These are phyloP conservation scores for Pterocles orientalis DNA, from an alignment of 2,113 vertebrate genomes.

Conservation along the genomic window DNA sequence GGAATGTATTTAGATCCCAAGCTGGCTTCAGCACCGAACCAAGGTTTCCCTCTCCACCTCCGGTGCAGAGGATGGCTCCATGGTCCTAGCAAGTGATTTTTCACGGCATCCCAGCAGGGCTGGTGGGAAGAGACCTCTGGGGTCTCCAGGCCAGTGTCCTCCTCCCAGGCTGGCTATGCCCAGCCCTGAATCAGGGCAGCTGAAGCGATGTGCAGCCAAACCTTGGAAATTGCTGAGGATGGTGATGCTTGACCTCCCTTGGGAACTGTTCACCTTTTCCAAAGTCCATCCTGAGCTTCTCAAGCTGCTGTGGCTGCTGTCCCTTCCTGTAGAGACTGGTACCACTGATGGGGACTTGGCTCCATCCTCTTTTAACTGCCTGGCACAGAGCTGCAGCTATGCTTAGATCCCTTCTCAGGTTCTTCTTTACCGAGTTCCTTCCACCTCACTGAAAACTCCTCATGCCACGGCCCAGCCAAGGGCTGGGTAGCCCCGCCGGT, in stretches of 20 bases:
- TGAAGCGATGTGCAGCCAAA: neutral
- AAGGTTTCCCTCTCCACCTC: neutral
- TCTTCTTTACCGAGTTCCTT: neutral
- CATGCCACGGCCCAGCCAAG: neutral
- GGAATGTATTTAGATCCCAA: neutral
- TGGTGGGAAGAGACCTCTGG: neutral
- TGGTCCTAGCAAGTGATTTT: neutral
- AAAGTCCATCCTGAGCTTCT: neutral
- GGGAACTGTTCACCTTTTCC: neutral
- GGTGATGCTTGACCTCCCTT: neutral
- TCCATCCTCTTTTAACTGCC: neutral
- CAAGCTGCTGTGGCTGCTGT: neutral
- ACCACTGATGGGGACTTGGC: neutral
- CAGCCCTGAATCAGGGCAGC: neutral
- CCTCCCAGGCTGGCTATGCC: neutral
- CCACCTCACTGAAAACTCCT: neutral
- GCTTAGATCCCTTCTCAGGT: neutral
- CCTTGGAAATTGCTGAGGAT: neutral
- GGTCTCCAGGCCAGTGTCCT: neutral
- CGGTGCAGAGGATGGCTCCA: neutral
- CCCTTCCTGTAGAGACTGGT: neutral
- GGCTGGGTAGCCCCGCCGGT: neutral
- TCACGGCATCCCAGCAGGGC: neutral
- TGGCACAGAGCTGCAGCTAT: neutral
- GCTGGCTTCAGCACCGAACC: neutral